A percentile compares a stretch with the other conserved stretches of the same genome.
These are phyloP conservation scores for Macrobrachium nipponense DNA, from an alignment of 1,140 invertebrate species.

Conservation along the genomic window DNA sequence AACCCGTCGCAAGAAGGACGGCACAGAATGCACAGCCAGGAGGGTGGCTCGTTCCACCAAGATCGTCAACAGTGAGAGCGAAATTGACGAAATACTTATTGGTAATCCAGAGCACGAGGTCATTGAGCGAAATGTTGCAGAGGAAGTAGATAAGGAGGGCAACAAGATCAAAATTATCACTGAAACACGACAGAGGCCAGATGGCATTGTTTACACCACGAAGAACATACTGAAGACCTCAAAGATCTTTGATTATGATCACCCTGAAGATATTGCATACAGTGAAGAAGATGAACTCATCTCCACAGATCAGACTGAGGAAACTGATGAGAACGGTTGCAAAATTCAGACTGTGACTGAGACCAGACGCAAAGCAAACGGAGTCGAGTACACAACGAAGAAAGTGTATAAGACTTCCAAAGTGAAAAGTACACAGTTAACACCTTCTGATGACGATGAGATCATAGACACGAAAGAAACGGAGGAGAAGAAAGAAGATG, in stretches of 20 bases:
- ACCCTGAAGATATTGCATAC: slow-evolving; percentile 62
- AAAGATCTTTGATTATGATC: slow-evolving; percentile 64
- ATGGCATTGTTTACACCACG: slow-evolving; percentile 63
- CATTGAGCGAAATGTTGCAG: slow-evolving; percentile 55
- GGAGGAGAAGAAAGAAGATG: slow-evolving; percentile 59
- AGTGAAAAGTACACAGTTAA: slow-evolving; percentile 56
- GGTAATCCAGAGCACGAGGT: slow-evolving; percentile 64
- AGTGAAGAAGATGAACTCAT: slow-evolving; percentile 60
- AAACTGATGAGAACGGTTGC: slow-evolving; percentile 61
- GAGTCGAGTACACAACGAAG: slow-evolving; percentile 62
- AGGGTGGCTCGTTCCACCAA: slow-evolving; percentile 59
- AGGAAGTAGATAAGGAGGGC: slow-evolving; percentile 62
- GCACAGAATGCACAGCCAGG: slow-evolving; percentile 59
- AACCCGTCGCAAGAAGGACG: slow-evolving; percentile 62
- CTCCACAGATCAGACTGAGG: slow-evolving; percentile 48
- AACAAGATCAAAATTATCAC: slow-evolving; percentile 64
- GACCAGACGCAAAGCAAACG: slow-evolving; percentile 57
- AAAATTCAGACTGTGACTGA: slow-evolving; percentile 62
- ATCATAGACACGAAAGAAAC: slow-evolving; percentile 61
- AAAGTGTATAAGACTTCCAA: slow-evolving; percentile 64
- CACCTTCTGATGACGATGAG: slow-evolving; percentile 62
- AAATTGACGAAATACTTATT: slow-evolving; percentile 63
- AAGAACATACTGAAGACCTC: slow-evolving; percentile 63
- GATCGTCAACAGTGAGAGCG: slow-evolving; percentile 55
- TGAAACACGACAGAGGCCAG: slow-evolving; percentile 59